Percentiles rank a stretch among this genome's conserved stretches.
Conservation (phyloP, 2,888 invertebrate species). For the Aspidiotus destructor region DNA sequence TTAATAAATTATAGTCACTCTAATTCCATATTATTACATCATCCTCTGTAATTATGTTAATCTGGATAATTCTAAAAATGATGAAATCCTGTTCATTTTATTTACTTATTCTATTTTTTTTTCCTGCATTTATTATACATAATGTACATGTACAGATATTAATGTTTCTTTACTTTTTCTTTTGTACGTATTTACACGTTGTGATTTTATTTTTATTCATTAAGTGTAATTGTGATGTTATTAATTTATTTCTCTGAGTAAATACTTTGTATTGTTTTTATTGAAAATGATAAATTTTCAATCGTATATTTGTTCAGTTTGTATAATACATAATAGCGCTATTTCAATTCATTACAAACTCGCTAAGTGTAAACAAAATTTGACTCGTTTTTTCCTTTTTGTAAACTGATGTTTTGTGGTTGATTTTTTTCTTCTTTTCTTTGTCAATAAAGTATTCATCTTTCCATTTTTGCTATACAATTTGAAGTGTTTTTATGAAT, state of each 20-base stretch:
- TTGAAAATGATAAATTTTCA: not conserved
- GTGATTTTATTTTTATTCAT: conserved; percentile 4
- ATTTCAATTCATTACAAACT: too few relatives aligned
- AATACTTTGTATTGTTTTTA: not conserved
- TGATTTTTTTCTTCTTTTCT: not conserved
- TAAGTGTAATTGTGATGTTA: conserved; percentile 1
- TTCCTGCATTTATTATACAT: not conserved
- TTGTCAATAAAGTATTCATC: not conserved
- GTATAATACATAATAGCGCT: not conserved
- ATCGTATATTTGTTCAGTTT: not conserved
- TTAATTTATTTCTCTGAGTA: not conserved
- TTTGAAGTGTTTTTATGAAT: not conserved
- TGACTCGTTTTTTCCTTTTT: not conserved
- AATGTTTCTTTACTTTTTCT: not conserved
- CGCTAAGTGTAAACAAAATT: not conserved
- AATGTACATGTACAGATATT: not conserved
- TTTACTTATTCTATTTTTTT: conserved; percentile 1
- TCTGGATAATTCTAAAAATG: not conserved
- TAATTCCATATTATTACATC: not conserved
- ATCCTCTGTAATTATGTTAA: not conserved
- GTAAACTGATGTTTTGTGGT: not conserved
- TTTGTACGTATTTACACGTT: not conserved
- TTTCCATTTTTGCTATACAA: not conserved
- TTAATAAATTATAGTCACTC: not conserved
- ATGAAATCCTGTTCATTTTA: not conserved